Percentiles rank a stretch among this genome's conserved stretches.
phyloP scores from a whole-genome alignment of 2,888 invertebrate genomes.

The Drosophila neutralis region DNA sequence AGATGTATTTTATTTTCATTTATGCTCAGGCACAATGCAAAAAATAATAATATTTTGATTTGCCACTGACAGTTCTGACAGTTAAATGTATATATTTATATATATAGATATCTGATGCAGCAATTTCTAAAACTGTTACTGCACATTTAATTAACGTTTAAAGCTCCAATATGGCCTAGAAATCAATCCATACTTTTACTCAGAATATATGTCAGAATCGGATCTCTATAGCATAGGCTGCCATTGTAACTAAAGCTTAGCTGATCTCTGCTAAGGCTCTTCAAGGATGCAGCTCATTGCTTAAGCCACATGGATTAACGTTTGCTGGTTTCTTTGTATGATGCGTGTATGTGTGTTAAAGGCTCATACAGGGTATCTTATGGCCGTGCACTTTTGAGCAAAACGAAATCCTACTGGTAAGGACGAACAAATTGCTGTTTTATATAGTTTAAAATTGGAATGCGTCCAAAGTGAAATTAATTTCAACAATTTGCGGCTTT shows the following conservation, averaged over 20 bases:
- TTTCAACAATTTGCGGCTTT: background rate
- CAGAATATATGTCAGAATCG: background rate
- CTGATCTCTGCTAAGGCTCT: background rate
- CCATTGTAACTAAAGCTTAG: background rate
- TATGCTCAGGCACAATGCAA: slow-evolving; percentile 1
- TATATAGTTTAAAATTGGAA: background rate
- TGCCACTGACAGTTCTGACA: background rate
- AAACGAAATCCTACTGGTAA: background rate
- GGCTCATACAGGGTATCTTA: background rate
- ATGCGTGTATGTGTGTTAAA: background rate
- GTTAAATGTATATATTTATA: background rate
- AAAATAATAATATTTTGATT: background rate
- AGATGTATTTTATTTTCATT: slow-evolving; percentile 30
- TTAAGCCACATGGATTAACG: background rate
- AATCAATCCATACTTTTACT: rapidly evolving
- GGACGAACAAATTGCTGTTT: background rate
- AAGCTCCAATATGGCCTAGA: background rate
- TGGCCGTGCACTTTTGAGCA: background rate
- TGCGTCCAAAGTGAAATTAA: background rate
- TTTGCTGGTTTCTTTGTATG: background rate
- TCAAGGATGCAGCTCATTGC: background rate
- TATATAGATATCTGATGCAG: background rate
- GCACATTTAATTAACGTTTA: background rate
- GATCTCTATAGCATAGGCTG: background rate
- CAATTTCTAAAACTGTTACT: background rate